Conservation (phyloP, 2,113 vertebrate species). For the Coracopsis vasa region DNA sequence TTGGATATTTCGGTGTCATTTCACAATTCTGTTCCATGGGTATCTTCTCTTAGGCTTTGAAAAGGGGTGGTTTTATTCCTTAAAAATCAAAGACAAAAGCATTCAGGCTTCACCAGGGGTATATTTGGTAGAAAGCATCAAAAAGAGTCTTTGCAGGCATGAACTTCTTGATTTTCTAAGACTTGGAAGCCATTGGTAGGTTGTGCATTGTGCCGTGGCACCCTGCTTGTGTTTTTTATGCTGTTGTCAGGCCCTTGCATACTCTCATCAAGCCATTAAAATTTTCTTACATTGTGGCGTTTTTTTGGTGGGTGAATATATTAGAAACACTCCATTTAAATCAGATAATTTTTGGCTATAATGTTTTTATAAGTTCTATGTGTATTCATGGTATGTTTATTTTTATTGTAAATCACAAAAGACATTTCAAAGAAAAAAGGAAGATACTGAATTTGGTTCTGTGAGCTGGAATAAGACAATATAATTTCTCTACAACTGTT, state of each 20-base stretch:
- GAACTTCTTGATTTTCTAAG: not conserved
- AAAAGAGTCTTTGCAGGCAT: not conserved
- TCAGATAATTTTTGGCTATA: not conserved
- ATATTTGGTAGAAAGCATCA: not conserved
- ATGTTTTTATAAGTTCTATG: constrained; percentile 33
- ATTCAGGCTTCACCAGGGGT: not conserved
- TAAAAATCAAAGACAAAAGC: not conserved
- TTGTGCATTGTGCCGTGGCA: not conserved
- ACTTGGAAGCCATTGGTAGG: not conserved
- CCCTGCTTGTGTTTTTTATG: not conserved
- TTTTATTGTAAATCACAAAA: constrained; percentile 43
- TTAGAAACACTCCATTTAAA: constrained; percentile 43
- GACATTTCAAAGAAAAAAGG: not conserved
- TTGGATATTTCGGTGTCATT: not conserved
- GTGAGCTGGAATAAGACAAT: not conserved
- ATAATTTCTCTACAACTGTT: not conserved
- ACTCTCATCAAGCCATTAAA: not conserved
- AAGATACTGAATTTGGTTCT: not conserved
- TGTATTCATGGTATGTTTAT: constrained; percentile 48
- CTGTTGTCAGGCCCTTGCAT: not conserved
- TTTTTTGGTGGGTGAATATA: constrained; percentile 17
- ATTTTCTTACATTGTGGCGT: not conserved
- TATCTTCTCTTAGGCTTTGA: not conserved
- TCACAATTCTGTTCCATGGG: not conserved
- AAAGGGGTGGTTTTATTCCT: not conserved